These are phyloP conservation scores for Neelides sp. DNA, from an alignment of 1,140 invertebrate genomes.

Conservation along the genomic window DNA sequence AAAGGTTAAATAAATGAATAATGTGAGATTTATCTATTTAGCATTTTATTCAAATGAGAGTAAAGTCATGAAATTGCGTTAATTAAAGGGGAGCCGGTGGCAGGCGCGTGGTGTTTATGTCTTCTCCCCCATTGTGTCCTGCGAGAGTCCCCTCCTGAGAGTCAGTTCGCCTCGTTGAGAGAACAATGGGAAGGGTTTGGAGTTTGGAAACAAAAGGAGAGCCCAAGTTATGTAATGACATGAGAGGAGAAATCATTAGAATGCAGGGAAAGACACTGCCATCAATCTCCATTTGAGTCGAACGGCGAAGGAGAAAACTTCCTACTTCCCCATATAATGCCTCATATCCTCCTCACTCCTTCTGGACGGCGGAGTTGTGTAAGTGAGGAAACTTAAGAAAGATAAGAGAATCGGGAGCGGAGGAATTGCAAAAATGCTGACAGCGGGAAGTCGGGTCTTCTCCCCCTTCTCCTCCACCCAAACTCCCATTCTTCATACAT, in stretches of 20 bases:
- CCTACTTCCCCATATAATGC: not conserved
- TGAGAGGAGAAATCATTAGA: constrained; percentile 19
- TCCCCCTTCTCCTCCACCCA: not conserved
- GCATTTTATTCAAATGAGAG: too few species aligned
- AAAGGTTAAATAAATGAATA: too few species aligned
- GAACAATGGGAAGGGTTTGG: constrained; percentile 1
- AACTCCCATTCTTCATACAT: too few species aligned
- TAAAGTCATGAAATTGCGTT: too few species aligned
- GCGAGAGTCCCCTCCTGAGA: too few species aligned
- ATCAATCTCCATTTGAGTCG: constrained; percentile 30
- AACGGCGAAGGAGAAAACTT: constrained; percentile 9
- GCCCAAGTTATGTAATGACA: constrained; percentile 10
- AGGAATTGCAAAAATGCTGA: constrained; percentile 18
- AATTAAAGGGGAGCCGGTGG: too few species aligned
- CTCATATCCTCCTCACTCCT: not conserved
- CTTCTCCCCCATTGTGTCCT: too few species aligned
- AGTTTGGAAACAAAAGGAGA: constrained; percentile 5
- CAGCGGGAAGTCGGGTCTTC: not conserved
- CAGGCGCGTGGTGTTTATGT: too few species aligned
- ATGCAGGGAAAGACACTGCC: constrained; percentile 25
- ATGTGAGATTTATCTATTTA: too few species aligned
- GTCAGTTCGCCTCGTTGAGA: too few species aligned
- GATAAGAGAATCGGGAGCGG: not conserved
- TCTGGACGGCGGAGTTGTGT: not conserved
- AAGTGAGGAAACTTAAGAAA: too few species aligned